A percentile compares a stretch with the other conserved stretches of the same genome.
Evolutionary conservation across 2,113 vertebrate genomes (phyloP).

Genomic region (Salminus brasiliensis): DNA sequence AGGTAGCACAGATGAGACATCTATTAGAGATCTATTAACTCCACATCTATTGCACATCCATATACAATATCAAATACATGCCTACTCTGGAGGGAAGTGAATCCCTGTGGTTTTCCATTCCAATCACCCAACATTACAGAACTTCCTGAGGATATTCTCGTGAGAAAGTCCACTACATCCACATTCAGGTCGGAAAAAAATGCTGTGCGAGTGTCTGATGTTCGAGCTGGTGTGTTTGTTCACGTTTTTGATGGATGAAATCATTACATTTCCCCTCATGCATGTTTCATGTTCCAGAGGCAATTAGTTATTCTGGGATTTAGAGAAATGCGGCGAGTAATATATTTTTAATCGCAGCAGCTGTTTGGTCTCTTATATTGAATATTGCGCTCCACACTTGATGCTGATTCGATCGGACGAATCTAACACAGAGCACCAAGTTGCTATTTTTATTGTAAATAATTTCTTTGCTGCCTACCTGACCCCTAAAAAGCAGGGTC

Average conservation of each 20-base stretch:
- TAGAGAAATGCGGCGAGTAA: constrained; percentile 73
- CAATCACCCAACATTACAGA: not conserved
- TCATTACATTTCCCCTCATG: constrained; percentile 77
- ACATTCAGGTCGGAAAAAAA: not conserved
- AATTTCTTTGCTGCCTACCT: not conserved
- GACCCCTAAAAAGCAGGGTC: not conserved
- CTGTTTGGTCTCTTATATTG: constrained; percentile 75
- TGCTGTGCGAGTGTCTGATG: constrained; percentile 21
- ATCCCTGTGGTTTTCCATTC: not conserved
- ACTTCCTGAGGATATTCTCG: not conserved
- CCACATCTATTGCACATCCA: no score
- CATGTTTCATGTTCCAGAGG: constrained; percentile 72
- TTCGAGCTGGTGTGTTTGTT: constrained; percentile 64
- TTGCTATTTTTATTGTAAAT: constrained; percentile 15
- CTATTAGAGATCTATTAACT: no score
- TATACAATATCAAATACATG: not conserved
- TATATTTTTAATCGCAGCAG: constrained; percentile 82
- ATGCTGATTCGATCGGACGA: constrained; percentile 71
- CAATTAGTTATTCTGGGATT: constrained; percentile 78
- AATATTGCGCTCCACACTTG: constrained; percentile 67
- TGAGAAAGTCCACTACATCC: not conserved
- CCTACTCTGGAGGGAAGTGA: not conserved
- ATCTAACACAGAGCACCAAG: constrained; percentile 54
- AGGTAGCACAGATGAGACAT: no score
- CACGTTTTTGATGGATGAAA: constrained; percentile 75